Evolutionary conservation across 2,113 vertebrate species (phyloP).

Genomic region (Rhabdornis inornatus): DNA sequence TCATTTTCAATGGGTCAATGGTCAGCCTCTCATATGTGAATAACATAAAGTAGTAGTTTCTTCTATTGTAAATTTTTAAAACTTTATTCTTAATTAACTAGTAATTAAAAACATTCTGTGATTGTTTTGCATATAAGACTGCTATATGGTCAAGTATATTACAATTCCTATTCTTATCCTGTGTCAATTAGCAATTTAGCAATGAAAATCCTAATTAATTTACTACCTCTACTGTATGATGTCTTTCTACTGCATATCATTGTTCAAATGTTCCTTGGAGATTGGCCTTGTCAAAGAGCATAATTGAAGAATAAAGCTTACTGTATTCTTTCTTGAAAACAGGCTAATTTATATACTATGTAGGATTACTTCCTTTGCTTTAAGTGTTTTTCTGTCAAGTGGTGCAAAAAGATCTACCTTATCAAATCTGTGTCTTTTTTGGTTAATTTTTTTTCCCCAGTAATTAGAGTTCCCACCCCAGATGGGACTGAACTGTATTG

Average conservation of each 20-base stretch:
- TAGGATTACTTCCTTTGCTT: background rate
- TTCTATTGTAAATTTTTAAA: background rate
- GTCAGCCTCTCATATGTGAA: background rate
- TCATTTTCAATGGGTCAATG: background rate
- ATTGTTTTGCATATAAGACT: background rate
- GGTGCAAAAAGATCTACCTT: background rate
- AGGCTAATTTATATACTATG: background rate
- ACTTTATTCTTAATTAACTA: background rate
- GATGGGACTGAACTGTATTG: background rate
- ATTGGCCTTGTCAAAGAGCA: background rate
- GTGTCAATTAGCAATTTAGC: background rate
- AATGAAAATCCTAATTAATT: background rate
- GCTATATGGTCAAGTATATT: background rate
- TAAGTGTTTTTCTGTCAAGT: background rate
- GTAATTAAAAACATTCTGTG: background rate
- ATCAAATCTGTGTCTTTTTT: background rate
- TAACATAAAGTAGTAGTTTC: background rate
- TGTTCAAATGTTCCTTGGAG: background rate
- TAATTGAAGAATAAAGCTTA: background rate
- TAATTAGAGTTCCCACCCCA: background rate
- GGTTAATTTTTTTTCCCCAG: accelerated
- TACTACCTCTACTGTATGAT: background rate
- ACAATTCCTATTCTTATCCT: background rate
- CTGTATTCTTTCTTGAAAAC: background rate
- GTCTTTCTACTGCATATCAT: background rate